Conservation (phyloP, 2,797 vertebrate species). For the Amblyopsis hoosieri region DNA sequence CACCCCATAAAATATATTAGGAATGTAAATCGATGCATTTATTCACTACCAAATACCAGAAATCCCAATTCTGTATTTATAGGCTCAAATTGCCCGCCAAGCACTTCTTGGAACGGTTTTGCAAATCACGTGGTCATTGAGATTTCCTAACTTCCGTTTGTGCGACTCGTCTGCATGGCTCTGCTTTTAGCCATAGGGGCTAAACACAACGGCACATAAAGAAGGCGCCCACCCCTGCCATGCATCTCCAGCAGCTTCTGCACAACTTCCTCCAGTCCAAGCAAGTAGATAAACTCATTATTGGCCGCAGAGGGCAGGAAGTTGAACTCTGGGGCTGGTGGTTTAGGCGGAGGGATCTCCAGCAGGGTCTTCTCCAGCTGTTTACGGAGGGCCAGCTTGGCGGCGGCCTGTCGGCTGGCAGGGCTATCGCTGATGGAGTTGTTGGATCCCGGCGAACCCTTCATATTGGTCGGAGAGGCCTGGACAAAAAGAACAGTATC, state of each 20-base stretch:
- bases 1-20: no score
- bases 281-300: slow-evolving; percentile 97
- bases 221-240: slow-evolving; percentile 78
- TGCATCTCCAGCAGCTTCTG: slow-evolving; percentile 95
- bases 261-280: slow-evolving; percentile 96
- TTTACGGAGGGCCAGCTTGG: slow-evolving; percentile 93
- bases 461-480: slow-evolving; percentile 87
- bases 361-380: slow-evolving; percentile 97
- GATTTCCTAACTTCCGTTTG: no score
- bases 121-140: no score
- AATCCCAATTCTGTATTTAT: no score
- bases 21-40: no score
- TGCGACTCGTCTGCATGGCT: no score
- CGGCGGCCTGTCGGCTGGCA: slow-evolving; percentile 92
- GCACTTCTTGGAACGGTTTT: no score
- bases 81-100: no score
- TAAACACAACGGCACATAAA: background rate
- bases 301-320: slow-evolving; percentile 97
- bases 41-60: no score
- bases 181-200: no score
- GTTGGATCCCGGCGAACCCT: slow-evolving; percentile 80
- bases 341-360: slow-evolving; percentile 96
- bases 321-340: slow-evolving; percentile 92
- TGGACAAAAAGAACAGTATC: slow-evolving; percentile 46
- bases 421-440: slow-evolving; percentile 86